Evolutionary conservation across 2,888 invertebrate genomes (phyloP), one percentile per base, ranked within the genome.

Genomic region (Camptogramma bilineatum): DNA sequence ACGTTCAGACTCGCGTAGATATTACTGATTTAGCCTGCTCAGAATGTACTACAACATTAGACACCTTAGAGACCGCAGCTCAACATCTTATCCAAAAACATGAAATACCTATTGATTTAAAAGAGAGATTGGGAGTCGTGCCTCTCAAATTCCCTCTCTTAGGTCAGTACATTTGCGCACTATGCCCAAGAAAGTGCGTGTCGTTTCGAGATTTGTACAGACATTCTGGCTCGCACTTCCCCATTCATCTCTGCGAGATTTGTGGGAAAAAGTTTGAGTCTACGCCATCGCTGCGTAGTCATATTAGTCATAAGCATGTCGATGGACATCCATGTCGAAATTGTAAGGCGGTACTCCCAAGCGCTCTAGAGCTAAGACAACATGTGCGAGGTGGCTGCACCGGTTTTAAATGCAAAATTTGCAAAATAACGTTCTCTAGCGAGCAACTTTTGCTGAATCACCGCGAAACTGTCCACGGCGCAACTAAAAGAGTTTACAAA

Each of bases 171-270:
- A 24, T 50, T 24, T 65, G 65, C 53, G 31, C 8, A 0, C 51
- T 62, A 31, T 68, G 69, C 52, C 34, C 51, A 19, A 63, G 51
- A 24, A 55, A 57, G 42, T 66, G 63, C 50, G 7, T 51, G 0
- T 56, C 62, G 0, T 59, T 71, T 8, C 48, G 57, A 50, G 61
- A 70, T 21, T 58, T 74, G 17, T 66, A 68, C 42, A 56, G 64
- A 4, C 73, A 74, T 39, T 58, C 72, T 8, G 67, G 67, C 17
- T 54, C 57, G 8, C 72, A 73, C 48, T 73, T 57, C 59, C 13
- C 47, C 0, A 56, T 51, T n/a, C 48, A 66, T 24, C 63, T 74
- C 7, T 74, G 74, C 46, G 67, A 71, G 46, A 53, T 60, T 44
- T 64, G 64, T 31, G 64, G 64, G 9, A 47, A 52, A 28, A 28